These are phyloP conservation scores for Tachina grossa DNA, from an alignment of 2,888 invertebrate genomes.

Conservation along the genomic window DNA sequence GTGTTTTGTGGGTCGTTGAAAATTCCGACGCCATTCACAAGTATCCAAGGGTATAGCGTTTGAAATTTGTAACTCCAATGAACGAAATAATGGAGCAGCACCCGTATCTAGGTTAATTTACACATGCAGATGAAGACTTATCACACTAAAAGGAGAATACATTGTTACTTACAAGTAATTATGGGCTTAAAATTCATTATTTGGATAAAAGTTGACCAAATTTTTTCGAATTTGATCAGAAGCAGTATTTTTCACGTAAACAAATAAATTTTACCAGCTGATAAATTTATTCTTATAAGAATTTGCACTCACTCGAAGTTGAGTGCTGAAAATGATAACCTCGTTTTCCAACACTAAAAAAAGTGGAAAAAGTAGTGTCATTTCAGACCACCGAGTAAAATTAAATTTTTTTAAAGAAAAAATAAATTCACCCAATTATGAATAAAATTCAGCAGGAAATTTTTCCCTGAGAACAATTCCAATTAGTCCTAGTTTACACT, in stretches of 20 bases:
- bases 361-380: background rate
- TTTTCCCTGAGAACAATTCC: too few relatives aligned
- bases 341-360: conserved; percentile 16
- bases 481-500: too few relatives aligned
- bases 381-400: too few relatives aligned
- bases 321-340: background rate
- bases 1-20: conserved; percentile 92
- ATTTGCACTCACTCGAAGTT: conserved; percentile 25
- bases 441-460: too few relatives aligned
- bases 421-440: too few relatives aligned
- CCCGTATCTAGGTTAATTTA: conserved; percentile 87
- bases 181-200: conserved; percentile 81
- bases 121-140: background rate
- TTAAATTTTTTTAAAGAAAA: too few relatives aligned
- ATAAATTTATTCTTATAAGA: conserved; percentile 46
- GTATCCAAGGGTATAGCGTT: conserved; percentile 93
- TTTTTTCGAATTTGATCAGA: conserved; percentile 41
- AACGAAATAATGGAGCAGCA: conserved; percentile 92
- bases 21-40: conserved; percentile 95
- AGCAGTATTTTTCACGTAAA: conserved; percentile 63
- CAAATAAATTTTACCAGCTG: conserved; percentile 66
- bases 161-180: conserved; percentile 79
- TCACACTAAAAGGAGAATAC: background rate
- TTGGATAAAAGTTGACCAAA: conserved; percentile 18
- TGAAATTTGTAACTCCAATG: conserved; percentile 89